A percentile compares a stretch with the other conserved stretches of the same genome.
Conservation (phyloP, 2,113 vertebrate genomes). For the Danio rerio region DNA sequence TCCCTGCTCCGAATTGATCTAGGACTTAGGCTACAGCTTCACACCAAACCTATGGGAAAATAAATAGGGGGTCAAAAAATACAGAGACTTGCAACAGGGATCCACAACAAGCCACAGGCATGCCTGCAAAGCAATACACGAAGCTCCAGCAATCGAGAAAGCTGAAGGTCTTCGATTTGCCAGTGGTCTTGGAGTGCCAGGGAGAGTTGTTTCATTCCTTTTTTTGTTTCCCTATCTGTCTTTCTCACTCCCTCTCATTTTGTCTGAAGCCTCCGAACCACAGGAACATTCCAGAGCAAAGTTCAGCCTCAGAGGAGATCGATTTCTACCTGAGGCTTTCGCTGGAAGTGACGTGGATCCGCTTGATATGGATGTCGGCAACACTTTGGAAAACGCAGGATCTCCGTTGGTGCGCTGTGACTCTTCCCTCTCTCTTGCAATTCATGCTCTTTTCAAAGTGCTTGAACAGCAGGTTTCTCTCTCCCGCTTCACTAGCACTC, state of each 20-base stretch:
- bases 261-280: constrained; percentile 28
- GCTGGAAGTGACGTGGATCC: constrained; percentile 1
- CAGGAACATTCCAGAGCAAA: constrained; percentile 36
- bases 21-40: constrained; percentile 21
- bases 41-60: constrained; percentile 9
- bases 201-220: constrained; percentile 14
- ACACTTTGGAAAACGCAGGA: constrained; percentile 16
- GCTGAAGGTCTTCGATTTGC: constrained; percentile 10
- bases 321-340: constrained; percentile 24
- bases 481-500: neutral
- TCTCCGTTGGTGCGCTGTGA: constrained; percentile 4
- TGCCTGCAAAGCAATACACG: constrained; percentile 24
- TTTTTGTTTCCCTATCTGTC: neutral
- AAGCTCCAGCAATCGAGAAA: constrained; percentile 30
- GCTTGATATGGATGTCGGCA: constrained; percentile 28
- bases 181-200: constrained; percentile 20
- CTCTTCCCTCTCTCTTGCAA: neutral
- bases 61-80: neutral
- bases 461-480: constrained; percentile 27
- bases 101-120: constrained; percentile 13
- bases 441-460: constrained; percentile 16
- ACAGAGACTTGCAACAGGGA: constrained; percentile 3
- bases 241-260: constrained; percentile 10
- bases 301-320: constrained; percentile 40
- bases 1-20: neutral